Conservation (phyloP, 2,888 invertebrate genomes). For the Amblyjoppa proteus region DNA sequence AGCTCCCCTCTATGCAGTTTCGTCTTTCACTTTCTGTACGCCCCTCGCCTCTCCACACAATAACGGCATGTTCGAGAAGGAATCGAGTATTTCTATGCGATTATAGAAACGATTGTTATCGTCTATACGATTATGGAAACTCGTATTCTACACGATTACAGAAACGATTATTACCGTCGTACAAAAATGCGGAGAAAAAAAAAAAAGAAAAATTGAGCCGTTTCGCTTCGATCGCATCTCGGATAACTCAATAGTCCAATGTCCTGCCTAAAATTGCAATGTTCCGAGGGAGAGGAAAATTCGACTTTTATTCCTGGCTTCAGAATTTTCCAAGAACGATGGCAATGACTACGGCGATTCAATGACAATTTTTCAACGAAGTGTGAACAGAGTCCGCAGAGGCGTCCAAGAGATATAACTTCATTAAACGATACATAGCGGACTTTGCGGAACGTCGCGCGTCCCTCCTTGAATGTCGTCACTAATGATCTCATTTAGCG, state of each 20-base stretch:
- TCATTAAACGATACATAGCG: constrained; percentile 7
- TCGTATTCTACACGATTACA: no score
- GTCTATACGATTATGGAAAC: neutral
- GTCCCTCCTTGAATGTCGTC: constrained; percentile 22
- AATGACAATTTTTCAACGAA: neutral
- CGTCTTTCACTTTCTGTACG: neutral
- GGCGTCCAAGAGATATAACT: neutral
- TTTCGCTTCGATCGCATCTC: neutral
- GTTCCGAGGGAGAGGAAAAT: neutral
- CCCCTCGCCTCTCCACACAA: neutral
- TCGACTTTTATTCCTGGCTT: neutral
- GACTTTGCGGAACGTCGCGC: neutral
- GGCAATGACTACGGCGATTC: neutral
- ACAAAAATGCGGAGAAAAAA: neutral
- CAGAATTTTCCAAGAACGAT: neutral
- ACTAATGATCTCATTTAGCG: constrained; percentile 72
- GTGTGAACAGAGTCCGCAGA: neutral
- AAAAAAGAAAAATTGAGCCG: neutral
- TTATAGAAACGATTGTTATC: neutral
- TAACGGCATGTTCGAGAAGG: neutral
- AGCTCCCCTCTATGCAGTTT: neutral
- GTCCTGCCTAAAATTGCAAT: neutral
- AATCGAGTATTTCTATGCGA: neutral
- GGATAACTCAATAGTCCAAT: neutral
- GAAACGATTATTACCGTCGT: neutral